A percentile compares a stretch with the other conserved stretches of the same genome.
These are phyloP conservation scores for Vespertilio murinus DNA, from an alignment of 2,797 vertebrate genomes.

Conservation along the genomic window DNA sequence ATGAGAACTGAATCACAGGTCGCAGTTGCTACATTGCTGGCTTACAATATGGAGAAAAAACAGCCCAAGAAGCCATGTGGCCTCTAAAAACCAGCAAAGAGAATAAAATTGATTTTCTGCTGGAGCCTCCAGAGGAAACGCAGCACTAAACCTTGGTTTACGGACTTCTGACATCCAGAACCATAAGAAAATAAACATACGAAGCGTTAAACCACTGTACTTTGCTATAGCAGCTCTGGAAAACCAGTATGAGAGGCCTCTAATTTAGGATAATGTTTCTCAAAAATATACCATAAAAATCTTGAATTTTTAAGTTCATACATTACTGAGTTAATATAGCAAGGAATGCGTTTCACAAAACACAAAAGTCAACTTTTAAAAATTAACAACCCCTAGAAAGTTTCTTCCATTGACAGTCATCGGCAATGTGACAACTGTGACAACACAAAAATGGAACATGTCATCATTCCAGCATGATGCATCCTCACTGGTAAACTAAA, in stretches of 20 bases:
- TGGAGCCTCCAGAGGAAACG: not conserved
- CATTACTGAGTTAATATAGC: not conserved
- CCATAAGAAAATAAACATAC: not conserved
- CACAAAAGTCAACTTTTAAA: not conserved
- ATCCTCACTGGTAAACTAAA: conserved; percentile 8
- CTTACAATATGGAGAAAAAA: not conserved
- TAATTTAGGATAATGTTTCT: not conserved
- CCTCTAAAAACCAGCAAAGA: not conserved
- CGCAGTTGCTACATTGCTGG: not conserved
- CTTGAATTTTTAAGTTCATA: not conserved
- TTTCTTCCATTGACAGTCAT: not conserved
- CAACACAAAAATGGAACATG: conserved; percentile 23
- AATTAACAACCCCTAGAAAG: not conserved
- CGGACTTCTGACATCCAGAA: not conserved
- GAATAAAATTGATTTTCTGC: not conserved
- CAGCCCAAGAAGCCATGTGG: not conserved
- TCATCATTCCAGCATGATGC: not conserved
- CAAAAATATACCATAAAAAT: not conserved
- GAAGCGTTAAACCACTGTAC: not conserved
- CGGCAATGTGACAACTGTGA: conserved; percentile 1
- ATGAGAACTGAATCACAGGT: not conserved
- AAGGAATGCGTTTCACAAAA: not conserved
- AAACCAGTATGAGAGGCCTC: not conserved
- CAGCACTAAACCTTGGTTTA: not conserved
- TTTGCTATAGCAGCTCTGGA: not conserved